Evolutionary conservation across 2,113 vertebrate genomes (phyloP).

Genomic region (Hystrix cristata): DNA sequence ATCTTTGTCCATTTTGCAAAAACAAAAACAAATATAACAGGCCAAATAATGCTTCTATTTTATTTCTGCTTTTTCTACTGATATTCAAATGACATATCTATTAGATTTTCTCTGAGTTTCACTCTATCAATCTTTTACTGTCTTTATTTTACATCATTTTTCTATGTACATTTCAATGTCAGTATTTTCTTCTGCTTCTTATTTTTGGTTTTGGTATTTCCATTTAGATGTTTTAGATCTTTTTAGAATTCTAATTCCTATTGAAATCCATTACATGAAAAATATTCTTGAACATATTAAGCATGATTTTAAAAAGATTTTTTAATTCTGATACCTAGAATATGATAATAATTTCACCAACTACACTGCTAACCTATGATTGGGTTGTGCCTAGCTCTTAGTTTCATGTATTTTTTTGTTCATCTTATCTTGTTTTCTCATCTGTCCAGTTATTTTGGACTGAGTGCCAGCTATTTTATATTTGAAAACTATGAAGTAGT

Average conservation of each 20-base stretch:
- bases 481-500: neutral
- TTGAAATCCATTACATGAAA: neutral
- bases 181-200: neutral
- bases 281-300: neutral
- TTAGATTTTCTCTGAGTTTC: neutral
- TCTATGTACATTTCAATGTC: neutral
- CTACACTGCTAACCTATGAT: neutral
- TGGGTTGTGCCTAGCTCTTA: neutral
- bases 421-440: neutral
- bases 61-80: neutral
- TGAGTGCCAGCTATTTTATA: neutral
- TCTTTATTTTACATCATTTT: neutral
- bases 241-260: neutral
- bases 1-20: neutral
- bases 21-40: neutral
- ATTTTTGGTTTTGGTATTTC: neutral
- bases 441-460: neutral
- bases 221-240: neutral
- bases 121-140: neutral
- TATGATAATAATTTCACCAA: neutral
- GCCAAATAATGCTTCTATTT: neutral
- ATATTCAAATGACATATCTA: neutral
- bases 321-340: neutral
- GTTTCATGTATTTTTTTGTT: neutral
- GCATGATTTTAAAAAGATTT: neutral